phyloP scores from a whole-genome alignment of 2,888 invertebrate genomes.

The Anaspis maculata region DNA sequence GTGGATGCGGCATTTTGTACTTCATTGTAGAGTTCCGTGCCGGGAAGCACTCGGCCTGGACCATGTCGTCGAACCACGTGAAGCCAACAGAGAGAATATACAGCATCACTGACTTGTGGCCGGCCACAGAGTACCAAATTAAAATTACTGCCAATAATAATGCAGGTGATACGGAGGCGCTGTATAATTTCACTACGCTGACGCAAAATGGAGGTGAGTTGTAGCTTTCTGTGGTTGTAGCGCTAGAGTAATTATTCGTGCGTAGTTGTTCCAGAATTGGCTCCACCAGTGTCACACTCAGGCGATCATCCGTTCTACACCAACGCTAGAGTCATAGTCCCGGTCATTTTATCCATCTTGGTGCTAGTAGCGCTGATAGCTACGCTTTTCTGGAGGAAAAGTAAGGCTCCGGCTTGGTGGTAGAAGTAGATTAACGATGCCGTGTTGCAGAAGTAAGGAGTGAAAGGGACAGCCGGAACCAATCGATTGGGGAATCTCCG shows the following conservation, averaged over 20 bases:
- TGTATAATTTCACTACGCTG: slow-evolving; percentile 79
- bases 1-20: slow-evolving; percentile 79
- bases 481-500: slow-evolving; percentile 63
- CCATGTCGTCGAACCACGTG: slow-evolving; percentile 72
- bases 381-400: slow-evolving; percentile 63
- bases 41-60: slow-evolving; percentile 62
- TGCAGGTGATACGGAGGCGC: slow-evolving; percentile 73
- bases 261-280: slow-evolving; percentile 52
- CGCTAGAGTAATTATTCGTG: no score
- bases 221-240: not conserved
- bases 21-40: slow-evolving; percentile 75
- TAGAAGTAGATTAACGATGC: not conserved
- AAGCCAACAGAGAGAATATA: slow-evolving; percentile 74
- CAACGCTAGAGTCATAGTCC: slow-evolving; percentile 53
- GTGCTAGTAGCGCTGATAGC: slow-evolving; percentile 58
- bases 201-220: slow-evolving; percentile 63
- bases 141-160: slow-evolving; percentile 78
- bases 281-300: slow-evolving; percentile 59
- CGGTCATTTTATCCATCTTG: slow-evolving; percentile 59
- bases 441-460: slow-evolving; percentile 40
- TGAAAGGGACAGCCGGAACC: slow-evolving; percentile 43
- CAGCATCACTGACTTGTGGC: slow-evolving; percentile 67
- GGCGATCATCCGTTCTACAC: slow-evolving; percentile 58
- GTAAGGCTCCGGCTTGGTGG: slow-evolving; percentile 35
- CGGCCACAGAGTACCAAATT: slow-evolving; percentile 67